Evolutionary conservation across 2,888 invertebrate genomes (phyloP).

Genomic region (Chaetogeoica ovagalla): DNA sequence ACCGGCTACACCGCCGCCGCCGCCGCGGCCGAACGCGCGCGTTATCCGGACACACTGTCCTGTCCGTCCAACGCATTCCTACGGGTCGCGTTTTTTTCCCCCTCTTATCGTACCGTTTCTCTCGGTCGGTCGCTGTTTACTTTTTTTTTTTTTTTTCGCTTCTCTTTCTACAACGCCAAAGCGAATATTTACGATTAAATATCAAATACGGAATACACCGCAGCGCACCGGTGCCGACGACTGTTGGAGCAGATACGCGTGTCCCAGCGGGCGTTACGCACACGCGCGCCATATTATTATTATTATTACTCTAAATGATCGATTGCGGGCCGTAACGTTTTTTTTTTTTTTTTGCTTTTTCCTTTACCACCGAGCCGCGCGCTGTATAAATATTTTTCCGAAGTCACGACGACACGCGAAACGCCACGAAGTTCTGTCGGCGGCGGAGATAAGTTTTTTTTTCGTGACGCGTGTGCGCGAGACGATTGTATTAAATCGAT

Average conservation of each 20-base stretch:
- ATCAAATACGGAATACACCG: conserved; percentile 1
- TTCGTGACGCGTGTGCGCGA: background rate
- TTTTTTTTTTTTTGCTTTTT: background rate
- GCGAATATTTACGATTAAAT: conserved; percentile 30
- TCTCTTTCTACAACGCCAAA: background rate
- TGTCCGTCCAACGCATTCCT: conserved; percentile 27
- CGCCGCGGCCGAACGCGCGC: background rate
- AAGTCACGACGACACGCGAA: background rate
- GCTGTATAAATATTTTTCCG: background rate
- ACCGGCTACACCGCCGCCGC: background rate
- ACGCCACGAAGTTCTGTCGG: background rate
- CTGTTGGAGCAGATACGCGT: background rate
- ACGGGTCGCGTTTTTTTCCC: background rate
- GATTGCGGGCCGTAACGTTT: background rate
- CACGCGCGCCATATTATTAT: background rate
- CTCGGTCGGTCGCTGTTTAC: too few species aligned
- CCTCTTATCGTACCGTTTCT: background rate
- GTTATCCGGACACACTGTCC: background rate
- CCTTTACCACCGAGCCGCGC: too few species aligned
- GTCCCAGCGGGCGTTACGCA: conserved; percentile 3
- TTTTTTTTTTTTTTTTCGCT: background rate
- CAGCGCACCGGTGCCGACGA: background rate
- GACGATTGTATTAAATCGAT: too few species aligned
- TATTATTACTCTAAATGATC: background rate
- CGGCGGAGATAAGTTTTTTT: background rate